Evolutionary conservation across 2,113 vertebrate species (phyloP).

Genomic region (Hylia prasina): DNA sequence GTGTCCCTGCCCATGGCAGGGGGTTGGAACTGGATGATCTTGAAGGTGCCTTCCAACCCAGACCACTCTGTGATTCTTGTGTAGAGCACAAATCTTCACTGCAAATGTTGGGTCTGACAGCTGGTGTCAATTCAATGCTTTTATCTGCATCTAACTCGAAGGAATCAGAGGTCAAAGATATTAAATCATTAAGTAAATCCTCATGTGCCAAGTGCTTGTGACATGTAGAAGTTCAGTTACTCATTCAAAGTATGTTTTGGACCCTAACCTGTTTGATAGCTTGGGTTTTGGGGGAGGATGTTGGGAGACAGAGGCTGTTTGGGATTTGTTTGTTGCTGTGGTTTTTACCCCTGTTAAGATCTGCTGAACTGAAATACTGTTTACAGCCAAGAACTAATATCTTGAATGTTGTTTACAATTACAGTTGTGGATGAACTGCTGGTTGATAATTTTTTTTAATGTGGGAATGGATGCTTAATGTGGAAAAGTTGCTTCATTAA

Average conservation of each 20-base stretch:
- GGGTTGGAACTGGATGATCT: background rate
- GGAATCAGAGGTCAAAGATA: background rate
- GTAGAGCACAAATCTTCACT: background rate
- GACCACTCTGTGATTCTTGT: background rate
- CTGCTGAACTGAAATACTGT: background rate
- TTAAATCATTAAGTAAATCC: background rate
- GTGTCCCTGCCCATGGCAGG: background rate
- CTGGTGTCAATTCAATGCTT: background rate
- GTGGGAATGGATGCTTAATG: background rate
- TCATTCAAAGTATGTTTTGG: background rate
- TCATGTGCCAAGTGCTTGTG: background rate
- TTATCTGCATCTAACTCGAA: background rate
- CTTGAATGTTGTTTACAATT: background rate
- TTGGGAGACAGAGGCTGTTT: background rate
- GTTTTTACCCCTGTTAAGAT: background rate
- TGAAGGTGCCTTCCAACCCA: background rate
- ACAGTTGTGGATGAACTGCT: background rate
- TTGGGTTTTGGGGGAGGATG: background rate
- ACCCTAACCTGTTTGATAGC: background rate
- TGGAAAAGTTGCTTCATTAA: background rate
- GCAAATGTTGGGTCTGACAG: background rate
- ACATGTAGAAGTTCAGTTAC: background rate
- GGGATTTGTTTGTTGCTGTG: background rate
- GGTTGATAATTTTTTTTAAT: background rate
- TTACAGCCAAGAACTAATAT: background rate